phyloP scores from a whole-genome alignment of 2,797 vertebrate genomes.

The Mycteria americana region DNA sequence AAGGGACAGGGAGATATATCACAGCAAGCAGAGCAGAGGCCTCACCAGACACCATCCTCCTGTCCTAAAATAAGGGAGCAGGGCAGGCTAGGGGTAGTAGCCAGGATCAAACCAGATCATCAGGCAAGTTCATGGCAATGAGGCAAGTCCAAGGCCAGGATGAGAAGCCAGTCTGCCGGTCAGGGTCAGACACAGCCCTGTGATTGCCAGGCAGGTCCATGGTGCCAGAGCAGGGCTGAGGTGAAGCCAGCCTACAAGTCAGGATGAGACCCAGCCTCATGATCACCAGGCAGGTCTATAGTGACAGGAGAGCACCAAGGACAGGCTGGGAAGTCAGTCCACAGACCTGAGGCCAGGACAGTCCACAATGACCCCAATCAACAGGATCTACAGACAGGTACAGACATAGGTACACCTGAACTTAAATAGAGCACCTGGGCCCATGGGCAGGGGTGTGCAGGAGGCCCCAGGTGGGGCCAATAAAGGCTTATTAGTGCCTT shows the following conservation, averaged over 20 bases:
- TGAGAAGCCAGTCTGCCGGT: neutral
- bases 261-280: neutral
- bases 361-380: neutral
- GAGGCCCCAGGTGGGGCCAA: neutral
- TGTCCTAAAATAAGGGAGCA: neutral
- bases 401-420: neutral
- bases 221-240: neutral
- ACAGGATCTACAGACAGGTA: neutral
- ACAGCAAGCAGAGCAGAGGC: neutral
- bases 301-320: neutral
- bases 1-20: neutral
- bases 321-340: neutral
- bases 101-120: neutral
- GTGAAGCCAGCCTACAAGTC: neutral
- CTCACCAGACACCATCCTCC: neutral
- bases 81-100: neutral
- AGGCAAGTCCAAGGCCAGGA: neutral
- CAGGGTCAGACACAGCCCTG: neutral
- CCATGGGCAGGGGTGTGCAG: no score
- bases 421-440: neutral
- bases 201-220: neutral
- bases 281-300: neutral
- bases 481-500: neutral
- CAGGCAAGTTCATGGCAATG: neutral
- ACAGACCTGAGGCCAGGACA: neutral